Evolutionary conservation across 2,113 vertebrate species (phyloP).

Genomic region (Colinus virginianus): DNA sequence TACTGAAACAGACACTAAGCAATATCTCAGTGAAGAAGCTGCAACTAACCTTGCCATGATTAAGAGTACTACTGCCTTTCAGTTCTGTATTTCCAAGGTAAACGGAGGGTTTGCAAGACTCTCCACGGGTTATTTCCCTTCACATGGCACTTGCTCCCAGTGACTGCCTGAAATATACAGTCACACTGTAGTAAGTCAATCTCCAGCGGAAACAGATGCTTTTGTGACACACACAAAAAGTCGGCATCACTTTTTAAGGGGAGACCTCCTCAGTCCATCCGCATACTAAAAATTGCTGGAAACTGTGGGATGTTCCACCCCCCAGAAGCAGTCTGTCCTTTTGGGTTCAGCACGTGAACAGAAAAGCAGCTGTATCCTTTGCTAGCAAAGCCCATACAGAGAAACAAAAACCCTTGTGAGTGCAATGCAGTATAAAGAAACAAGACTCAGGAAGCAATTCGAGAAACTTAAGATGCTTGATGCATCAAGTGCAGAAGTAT

Average conservation of each 20-base stretch:
- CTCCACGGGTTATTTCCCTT: not conserved
- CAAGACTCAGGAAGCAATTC: not conserved
- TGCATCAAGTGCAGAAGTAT: not conserved
- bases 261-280: not conserved
- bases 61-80: not conserved
- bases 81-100: not conserved
- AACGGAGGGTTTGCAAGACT: not conserved
- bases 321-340: not conserved
- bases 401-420: not conserved
- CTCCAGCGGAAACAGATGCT: not conserved
- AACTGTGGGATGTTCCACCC: rapidly evolving
- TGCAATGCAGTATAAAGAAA: not conserved
- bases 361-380: not conserved
- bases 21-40: not conserved
- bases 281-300: not conserved
- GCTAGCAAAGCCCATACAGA: not conserved
- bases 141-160: not conserved
- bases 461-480: not conserved
- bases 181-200: not conserved
- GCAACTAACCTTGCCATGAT: not conserved
- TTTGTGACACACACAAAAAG: not conserved
- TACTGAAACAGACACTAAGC: not conserved
- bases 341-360: not conserved
- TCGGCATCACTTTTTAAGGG: not conserved
- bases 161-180: not conserved